A percentile compares a stretch with the other conserved stretches of the same genome.
Conservation (phyloP, 2,113 vertebrate genomes). For the Camarhynchus parvulus region DNA sequence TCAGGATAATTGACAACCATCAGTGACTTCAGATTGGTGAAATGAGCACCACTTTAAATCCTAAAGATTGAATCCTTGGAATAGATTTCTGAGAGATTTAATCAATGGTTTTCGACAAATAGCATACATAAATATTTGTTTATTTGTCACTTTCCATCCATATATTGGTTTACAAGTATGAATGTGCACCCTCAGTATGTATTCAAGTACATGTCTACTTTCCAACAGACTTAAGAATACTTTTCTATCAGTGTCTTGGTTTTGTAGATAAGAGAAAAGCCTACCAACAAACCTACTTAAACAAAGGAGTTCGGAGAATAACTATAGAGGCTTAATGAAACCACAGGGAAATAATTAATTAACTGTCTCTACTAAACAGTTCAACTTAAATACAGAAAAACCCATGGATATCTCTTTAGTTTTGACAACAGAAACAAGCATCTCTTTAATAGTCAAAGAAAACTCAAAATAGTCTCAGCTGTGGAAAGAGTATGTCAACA, state of each 20-base stretch:
- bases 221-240: background rate
- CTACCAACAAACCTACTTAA: background rate
- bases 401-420: background rate
- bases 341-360: slow-evolving; percentile 1
- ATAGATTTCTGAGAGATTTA: background rate
- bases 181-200: background rate
- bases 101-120: background rate
- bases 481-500: background rate
- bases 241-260: background rate
- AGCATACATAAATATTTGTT: background rate
- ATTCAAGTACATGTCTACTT: background rate
- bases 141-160: background rate
- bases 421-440: background rate
- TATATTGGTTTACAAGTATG: background rate
- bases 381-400: background rate
- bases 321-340: background rate
- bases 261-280: background rate
- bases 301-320: background rate
- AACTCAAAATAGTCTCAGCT: background rate
- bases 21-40: background rate
- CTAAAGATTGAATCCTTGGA: background rate
- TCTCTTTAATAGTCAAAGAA: background rate
- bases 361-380: background rate
- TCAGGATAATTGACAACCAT: background rate
- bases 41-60: background rate